Evolutionary conservation across 2,797 vertebrate species (phyloP).

Genomic region (Ctenopoma multispine): DNA sequence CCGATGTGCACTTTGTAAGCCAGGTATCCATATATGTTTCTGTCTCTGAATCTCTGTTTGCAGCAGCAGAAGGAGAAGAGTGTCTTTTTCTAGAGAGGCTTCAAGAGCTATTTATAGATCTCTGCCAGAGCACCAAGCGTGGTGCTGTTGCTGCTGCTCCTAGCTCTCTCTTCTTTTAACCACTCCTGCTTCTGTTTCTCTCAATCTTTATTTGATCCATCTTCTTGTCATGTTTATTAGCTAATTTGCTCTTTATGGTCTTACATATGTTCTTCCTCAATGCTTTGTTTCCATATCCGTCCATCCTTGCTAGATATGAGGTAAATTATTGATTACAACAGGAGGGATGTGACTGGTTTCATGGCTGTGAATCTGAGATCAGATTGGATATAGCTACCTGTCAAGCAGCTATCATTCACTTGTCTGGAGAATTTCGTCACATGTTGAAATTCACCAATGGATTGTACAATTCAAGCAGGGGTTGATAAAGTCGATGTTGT

Average conservation of each 20-base stretch:
- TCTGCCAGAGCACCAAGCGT: constrained; percentile 85
- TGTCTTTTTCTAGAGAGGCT: constrained; percentile 85
- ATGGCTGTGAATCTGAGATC: constrained; percentile 44
- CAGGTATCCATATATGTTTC: constrained; percentile 72
- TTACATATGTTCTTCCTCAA: constrained; percentile 18
- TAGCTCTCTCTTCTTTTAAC: constrained; percentile 71
- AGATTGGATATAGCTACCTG: constrained; percentile 49
- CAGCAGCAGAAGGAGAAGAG: constrained; percentile 81
- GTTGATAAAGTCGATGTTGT: neutral
- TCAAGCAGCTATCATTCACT: constrained; percentile 41
- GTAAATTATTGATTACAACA: constrained; percentile 78
- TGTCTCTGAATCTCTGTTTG: constrained; percentile 78
- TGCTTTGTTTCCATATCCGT: constrained; percentile 43
- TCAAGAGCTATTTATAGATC: constrained; percentile 92
- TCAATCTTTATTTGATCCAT: constrained; percentile 75
- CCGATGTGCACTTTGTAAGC: constrained; percentile 32
- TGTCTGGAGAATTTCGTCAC: constrained; percentile 49
- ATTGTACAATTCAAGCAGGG: neutral
- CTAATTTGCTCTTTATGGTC: constrained; percentile 35
- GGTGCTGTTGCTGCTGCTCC: constrained; percentile 85
- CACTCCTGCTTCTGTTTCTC: constrained; percentile 67
- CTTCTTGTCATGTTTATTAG: constrained; percentile 41
- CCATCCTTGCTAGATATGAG: constrained; percentile 52
- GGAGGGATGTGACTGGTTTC: constrained; percentile 61
- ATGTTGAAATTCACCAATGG: constrained; percentile 9